Evolutionary conservation across 2,113 vertebrate genomes (phyloP).

Genomic region (Gadus macrocephalus): DNA sequence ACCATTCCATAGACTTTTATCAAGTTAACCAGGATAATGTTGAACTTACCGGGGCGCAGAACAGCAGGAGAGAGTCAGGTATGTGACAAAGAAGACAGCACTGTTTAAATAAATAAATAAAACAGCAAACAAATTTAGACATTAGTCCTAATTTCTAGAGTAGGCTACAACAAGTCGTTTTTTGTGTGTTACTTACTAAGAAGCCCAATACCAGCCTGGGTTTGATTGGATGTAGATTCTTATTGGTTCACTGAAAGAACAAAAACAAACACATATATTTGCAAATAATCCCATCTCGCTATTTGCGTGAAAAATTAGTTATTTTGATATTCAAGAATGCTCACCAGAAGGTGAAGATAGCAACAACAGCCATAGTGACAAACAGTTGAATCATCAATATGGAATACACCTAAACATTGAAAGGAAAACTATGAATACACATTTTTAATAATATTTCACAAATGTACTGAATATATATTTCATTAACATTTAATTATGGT

Average conservation of each 20-base stretch:
- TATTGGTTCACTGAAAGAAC: constrained; percentile 75
- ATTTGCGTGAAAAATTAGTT: fast-evolving
- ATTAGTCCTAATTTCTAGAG: too few relatives aligned
- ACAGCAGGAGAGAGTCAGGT: constrained; percentile 88
- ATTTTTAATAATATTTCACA: not conserved
- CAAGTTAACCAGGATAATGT: not conserved
- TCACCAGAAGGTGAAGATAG: constrained; percentile 92
- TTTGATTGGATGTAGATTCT: constrained; percentile 84
- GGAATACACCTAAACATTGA: constrained; percentile 78
- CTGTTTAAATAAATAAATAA: constrained; percentile 53
- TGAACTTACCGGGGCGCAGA: constrained; percentile 78
- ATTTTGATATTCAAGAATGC: constrained; percentile 29
- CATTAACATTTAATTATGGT: not conserved
- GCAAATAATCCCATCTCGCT: not conserved
- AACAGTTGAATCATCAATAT: constrained; percentile 87
- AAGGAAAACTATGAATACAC: not conserved
- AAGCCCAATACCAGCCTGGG: constrained; percentile 93
- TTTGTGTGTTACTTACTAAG: constrained; percentile 81
- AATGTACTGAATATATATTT: not conserved
- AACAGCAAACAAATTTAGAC: too few relatives aligned
- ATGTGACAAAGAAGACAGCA: constrained; percentile 89
- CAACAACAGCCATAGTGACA: constrained; percentile 82
- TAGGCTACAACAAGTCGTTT: too few relatives aligned
- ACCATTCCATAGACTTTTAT: not conserved
- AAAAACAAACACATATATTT: constrained; percentile 8